phyloP scores from a whole-genome alignment of 2,113 vertebrate genomes.

The Periophthalmodon schlosseri region DNA sequence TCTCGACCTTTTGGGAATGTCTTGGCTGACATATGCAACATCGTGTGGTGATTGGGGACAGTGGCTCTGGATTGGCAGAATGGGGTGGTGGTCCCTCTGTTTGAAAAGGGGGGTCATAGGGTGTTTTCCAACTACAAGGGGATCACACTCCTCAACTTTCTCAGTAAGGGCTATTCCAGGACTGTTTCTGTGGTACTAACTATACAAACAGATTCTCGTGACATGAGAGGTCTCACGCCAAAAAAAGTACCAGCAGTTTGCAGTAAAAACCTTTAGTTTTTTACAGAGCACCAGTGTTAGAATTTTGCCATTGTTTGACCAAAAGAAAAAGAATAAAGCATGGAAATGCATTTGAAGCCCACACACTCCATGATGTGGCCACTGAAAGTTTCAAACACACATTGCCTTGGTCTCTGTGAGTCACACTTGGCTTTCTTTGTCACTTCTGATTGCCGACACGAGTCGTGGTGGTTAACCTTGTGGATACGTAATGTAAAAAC shows the following conservation, averaged over 20 bases:
- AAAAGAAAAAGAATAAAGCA: slow-evolving; percentile 38
- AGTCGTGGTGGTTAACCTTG: slow-evolving; percentile 45
- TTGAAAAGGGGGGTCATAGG: no score
- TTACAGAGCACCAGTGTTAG: slow-evolving; percentile 39
- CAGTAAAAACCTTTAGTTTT: slow-evolving; percentile 36
- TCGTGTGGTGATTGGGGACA: no score
- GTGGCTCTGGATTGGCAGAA: no score
- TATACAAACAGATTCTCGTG: neutral
- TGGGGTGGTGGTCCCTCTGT: no score
- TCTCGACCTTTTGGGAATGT: no score
- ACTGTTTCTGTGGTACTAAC: neutral
- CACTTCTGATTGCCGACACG: slow-evolving; percentile 53
- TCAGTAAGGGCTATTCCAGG: no score
- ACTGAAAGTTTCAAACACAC: slow-evolving; percentile 51
- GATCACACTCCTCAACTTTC: no score
- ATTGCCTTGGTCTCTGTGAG: slow-evolving; percentile 51
- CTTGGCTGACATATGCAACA: no score
- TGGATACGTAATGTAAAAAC: slow-evolving; percentile 23
- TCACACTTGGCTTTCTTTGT: slow-evolving; percentile 54
- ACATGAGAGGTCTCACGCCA: neutral
- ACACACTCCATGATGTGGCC: slow-evolving; percentile 47
- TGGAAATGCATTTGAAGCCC: slow-evolving; percentile 46
- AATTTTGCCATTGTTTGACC: slow-evolving; percentile 37
- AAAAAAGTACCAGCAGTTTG: neutral
- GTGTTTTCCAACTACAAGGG: no score